Evolutionary conservation across 2,888 invertebrate genomes (phyloP).

Genomic region (Chloroclystis v-ata): DNA sequence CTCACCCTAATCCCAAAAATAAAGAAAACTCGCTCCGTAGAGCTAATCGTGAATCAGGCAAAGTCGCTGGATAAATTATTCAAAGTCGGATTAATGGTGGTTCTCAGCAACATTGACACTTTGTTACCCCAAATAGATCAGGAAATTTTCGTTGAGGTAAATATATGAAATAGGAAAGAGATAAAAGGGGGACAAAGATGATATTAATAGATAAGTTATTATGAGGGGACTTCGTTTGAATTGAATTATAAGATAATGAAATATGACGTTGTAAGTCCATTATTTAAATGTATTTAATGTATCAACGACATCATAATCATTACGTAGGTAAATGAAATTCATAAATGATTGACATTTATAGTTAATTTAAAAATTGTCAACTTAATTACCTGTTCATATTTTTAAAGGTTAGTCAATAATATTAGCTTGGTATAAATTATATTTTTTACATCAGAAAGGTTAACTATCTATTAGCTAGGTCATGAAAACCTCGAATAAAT

Average conservation of each 20-base stretch:
- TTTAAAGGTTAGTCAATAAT: too few relatives aligned
- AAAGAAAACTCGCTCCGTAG: constrained; percentile 26
- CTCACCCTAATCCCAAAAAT: constrained; percentile 28
- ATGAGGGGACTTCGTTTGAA: not conserved
- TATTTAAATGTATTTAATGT: too few relatives aligned
- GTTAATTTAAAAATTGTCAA: too few relatives aligned
- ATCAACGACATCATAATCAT: too few relatives aligned
- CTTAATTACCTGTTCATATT: not conserved
- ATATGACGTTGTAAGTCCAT: too few relatives aligned
- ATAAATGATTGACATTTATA: too few relatives aligned
- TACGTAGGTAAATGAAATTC: too few relatives aligned
- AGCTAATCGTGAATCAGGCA: constrained; percentile 31
- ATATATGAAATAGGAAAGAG: not conserved
- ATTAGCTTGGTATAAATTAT: too few relatives aligned
- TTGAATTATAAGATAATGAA: not conserved
- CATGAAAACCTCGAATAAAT: not conserved
- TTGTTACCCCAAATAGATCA: constrained; percentile 19
- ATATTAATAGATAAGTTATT: constrained; percentile 1
- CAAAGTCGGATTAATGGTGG: constrained; percentile 39
- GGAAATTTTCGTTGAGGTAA: not conserved
- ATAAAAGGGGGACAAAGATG: not conserved
- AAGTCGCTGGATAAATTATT: constrained; percentile 38
- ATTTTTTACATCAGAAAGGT: too few relatives aligned
- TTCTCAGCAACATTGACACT: constrained; percentile 39
- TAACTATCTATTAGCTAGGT: not conserved